phyloP scores from a whole-genome alignment of 2,797 vertebrate species.

The Brachyrhaphis roseni region DNA sequence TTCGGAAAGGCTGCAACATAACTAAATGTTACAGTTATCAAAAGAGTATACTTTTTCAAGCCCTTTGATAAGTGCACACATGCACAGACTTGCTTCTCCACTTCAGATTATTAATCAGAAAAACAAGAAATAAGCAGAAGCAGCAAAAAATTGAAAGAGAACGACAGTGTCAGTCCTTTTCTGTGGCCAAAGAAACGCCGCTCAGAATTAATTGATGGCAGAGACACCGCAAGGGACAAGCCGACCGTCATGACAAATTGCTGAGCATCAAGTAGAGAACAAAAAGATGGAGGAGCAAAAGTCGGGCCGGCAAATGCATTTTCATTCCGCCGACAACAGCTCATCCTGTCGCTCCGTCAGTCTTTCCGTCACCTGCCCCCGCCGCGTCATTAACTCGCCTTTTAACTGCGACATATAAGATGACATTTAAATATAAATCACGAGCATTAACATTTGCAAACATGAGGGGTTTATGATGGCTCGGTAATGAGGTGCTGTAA shows the following conservation, averaged over 20 bases:
- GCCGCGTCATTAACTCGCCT: conserved; percentile 58
- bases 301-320: conserved; percentile 39
- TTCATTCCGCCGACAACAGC: conserved; percentile 39
- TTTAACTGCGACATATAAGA: conserved; percentile 64
- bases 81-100: conserved; percentile 21
- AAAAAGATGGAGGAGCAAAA: conserved; percentile 48
- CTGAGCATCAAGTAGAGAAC: conserved; percentile 42
- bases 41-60: not conserved
- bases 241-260: conserved; percentile 56
- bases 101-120: conserved; percentile 60
- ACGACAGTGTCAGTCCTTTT: conserved; percentile 48
- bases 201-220: conserved; percentile 64
- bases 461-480: conserved; percentile 67
- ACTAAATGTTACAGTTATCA: not conserved
- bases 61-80: not conserved
- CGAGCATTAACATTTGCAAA: conserved; percentile 73
- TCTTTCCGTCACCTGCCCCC: not conserved
- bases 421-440: conserved; percentile 75
- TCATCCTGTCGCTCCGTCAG: conserved; percentile 26
- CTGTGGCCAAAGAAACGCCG: conserved; percentile 47
- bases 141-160: conserved; percentile 18
- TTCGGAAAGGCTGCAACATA: not conserved
- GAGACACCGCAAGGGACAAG: conserved; percentile 46
- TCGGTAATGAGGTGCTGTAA: conserved; percentile 69
- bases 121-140: conserved; percentile 44